These are phyloP conservation scores for Cheilosia impressa DNA, from an alignment of 2,888 invertebrate genomes.

Conservation along the genomic window DNA sequence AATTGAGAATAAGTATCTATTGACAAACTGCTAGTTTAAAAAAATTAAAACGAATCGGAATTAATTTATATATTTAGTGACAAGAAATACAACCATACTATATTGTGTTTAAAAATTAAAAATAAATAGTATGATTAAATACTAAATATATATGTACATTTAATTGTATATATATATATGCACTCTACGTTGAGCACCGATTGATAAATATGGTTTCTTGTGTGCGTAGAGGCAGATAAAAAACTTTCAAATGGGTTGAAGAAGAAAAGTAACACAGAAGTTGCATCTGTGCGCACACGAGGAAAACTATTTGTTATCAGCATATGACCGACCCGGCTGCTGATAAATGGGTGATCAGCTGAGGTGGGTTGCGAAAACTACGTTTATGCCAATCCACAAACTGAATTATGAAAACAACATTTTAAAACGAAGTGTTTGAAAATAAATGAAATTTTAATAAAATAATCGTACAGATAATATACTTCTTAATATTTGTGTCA, in stretches of 20 bases:
- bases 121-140: not conserved
- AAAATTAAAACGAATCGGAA: slow-evolving; percentile 10
- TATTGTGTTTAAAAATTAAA: slow-evolving; percentile 7
- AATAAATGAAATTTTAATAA: slow-evolving; percentile 40
- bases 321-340: no score
- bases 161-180: slow-evolving; percentile 21
- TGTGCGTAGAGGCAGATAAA: not conserved
- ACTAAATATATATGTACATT: not conserved
- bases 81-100: slow-evolving; percentile 2
- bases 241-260: not conserved
- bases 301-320: not conserved
- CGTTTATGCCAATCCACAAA: not conserved
- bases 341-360: not conserved
- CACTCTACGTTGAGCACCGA: not conserved
- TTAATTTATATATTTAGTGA: slow-evolving; percentile 11
- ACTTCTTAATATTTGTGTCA: no score
- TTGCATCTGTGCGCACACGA: not conserved
- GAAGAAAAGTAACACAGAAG: not conserved
- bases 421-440: slow-evolving; percentile 20
- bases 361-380: not conserved
- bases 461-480: not conserved
- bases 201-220: not conserved
- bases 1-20: not conserved
- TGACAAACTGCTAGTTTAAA: slow-evolving; percentile 2
- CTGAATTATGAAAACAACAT: slow-evolving; percentile 3